Base-by-base conservation (phyloP, 2,113 vertebrate species). In the Tyto alba region DNA sequence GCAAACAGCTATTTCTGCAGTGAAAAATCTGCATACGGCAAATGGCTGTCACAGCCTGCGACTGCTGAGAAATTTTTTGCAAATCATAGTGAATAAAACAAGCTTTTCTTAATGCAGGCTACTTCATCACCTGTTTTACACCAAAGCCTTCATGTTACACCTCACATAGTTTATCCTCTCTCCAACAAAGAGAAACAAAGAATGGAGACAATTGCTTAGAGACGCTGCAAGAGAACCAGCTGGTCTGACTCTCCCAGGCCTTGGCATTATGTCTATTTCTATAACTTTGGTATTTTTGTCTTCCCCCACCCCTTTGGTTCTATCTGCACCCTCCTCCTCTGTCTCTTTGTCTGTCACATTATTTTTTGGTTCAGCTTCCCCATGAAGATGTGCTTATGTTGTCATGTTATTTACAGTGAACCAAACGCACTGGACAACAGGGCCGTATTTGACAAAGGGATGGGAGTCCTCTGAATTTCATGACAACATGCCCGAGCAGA, bases 171-270 rank as follows among this genome's bases (percentile, higher is more conserved):
- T 63, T 22, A 50, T 67, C 40, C 53, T 7, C n/a, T 43, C 57
- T 60, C 63, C 66, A n/a, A 81, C 25, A 38, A 69, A 88, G 36
- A 56, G 45, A 88, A 90, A 76, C 18, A 60, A 72, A 74, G 60
- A 74, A 43, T 63, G 14, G 55, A 88, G 50, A 75, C 0, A 3
- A 47, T 66, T 0, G 0, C 1, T 1, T 5, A 63, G 64, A 80
- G 63, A 45, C 18, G 16, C 50, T 67, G 38, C 41, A 76, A 12
- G n/a, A 86, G 50, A 85, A 71, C 48, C 83, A 90, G 79, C 86
- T 90, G 89, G 76, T 11, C 43, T 0, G 4, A 32, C 34, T 90
- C 69, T 91, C 62, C 38, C 59, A 85, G 74, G 72, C 38, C 76
- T 63, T 82, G 52, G 84, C 84, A 85, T 63, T 40, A 25, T 30